Conservation (phyloP, 2,797 vertebrate species). For the Enoplosus armatus region DNA sequence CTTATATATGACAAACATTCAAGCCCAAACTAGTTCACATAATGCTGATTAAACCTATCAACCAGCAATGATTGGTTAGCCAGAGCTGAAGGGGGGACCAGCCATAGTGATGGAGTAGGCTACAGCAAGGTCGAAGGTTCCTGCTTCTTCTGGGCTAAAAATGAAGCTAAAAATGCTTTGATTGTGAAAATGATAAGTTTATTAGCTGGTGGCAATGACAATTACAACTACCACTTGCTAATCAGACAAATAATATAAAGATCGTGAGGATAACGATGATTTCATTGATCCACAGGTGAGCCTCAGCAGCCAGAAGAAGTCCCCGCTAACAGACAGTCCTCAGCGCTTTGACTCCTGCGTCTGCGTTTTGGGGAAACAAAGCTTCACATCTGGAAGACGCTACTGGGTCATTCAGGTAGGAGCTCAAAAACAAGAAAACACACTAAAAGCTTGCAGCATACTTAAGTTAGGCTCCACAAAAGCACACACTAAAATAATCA, state of each 20-base stretch:
- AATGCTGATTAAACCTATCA: too few species aligned
- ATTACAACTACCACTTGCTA: not conserved
- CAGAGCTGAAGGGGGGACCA: too few species aligned
- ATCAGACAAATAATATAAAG: not conserved
- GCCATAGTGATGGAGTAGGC: too few species aligned
- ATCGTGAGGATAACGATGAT: not conserved
- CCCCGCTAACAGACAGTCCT: slow-evolving; percentile 16
- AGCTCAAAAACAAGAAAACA: not conserved
- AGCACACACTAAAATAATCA: too few species aligned
- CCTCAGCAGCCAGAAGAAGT: slow-evolving; percentile 46
- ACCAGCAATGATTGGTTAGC: too few species aligned
- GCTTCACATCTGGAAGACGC: slow-evolving; percentile 74
- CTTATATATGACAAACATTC: too few species aligned
- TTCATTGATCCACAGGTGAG: slow-evolving; percentile 70
- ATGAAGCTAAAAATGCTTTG: not conserved
- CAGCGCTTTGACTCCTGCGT: slow-evolving; percentile 81
- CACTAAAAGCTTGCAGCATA: not conserved
- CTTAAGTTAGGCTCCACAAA: not conserved
- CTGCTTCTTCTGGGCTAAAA: too few species aligned
- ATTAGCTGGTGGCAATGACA: not conserved
- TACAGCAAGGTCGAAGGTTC: too few species aligned
- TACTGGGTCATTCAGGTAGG: slow-evolving; percentile 84
- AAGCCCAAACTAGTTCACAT: too few species aligned
- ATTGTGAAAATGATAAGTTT: not conserved
- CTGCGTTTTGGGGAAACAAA: slow-evolving; percentile 81